Evolutionary conservation across 2,113 vertebrate species (phyloP), one percentile per base, ranked within the genome.

Genomic region (Trematomus loennbergii): DNA sequence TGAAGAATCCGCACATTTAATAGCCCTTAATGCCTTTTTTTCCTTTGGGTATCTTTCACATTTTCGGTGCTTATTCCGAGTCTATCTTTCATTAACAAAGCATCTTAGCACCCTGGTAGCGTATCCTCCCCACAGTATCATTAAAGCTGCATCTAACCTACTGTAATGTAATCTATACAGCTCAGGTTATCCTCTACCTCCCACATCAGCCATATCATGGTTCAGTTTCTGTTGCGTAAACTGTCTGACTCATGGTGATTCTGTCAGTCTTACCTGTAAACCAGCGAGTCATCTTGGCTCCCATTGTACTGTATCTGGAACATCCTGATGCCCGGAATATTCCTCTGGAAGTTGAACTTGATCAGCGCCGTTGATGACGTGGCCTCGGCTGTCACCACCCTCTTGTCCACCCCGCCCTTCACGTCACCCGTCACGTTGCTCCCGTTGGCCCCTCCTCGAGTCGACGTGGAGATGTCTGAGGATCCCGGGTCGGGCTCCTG

Each of bases 291-390:
- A 78, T 99, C 98, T 0, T 98, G 98, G 91, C 96, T 98, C 75
- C 98, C 98, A 9, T 99, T 99, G 93, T 99, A 99, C 93, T 99
- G 98, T 77, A 99, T 99, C 93, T 99, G 98, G 95, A 99, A 99
- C 98, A 99, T 99, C 86, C 98, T 96, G 72, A 99, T 99, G 58
- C 98, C 98, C 0, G 98, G 98, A 76, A 99, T 99, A 90, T 97
- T 99, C 94, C 97, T 97, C 94, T 99, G 98, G 89, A 99, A 99
- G 93, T 99, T 97, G 89, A 99, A 99, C 88, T 99, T 99, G 77
- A 99, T 97, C 64, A 99, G 95, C 1, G 95, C 98, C 0, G 98
- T 99, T 1, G 98, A 99, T 0, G 98, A 98, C 0, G 98, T 98
- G n/a, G 97, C 97, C 91, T 99, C 98, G 0, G 97, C 97, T 0